Base-by-base conservation (phyloP, 2,113 vertebrate species). In the Lathamus discolor region DNA sequence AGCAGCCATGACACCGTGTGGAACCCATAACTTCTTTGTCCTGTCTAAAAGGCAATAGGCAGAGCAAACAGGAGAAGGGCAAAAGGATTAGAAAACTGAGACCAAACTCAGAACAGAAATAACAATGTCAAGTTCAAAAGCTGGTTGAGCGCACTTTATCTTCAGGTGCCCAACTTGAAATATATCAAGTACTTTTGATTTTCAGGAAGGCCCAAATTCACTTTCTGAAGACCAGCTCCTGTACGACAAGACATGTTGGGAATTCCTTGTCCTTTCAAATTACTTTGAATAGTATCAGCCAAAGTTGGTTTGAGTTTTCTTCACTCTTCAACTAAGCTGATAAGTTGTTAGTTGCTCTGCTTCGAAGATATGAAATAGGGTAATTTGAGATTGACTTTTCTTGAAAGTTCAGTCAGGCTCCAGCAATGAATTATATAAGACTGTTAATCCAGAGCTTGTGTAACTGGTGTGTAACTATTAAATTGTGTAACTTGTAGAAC, bases 381-480 rank as follows among this genome's bases (percentile, higher is more conserved):
- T 54, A 43, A 78, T 75, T 83, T 78, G n/a, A 62, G 37, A 63
- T 1, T 75, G 55, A 67, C 39, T 92, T 77, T 83, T 61, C 27
- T 46, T 72, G 61, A 92, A 89, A 84, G 16, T 64, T 46, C 46
- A 46, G 75, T 55, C 80, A 44, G 73, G 37, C 20, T 61, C 69
- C 43, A 86, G 61, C 24, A 92, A 86, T 39, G 17, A 61, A 81
- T 88, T 77, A 59, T 13, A 86, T 72, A 68, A 91, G 86, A 84
- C 25, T 82, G 54, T 51, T 95, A 82, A 86, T 72, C 64, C 64
- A 82, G 66, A 84, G 19, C 39, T 92, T 95, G 86, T 93, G 35
- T 96, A 95, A 95, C 55, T 46, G 70, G 20, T 46, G 25, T 86
- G 44, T 93, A 96, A 91, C 88, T 86, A 84, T 89, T 92, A 86